Base-by-base conservation (phyloP, 2,888 invertebrate species). In the Lymantria dispar region DNA sequence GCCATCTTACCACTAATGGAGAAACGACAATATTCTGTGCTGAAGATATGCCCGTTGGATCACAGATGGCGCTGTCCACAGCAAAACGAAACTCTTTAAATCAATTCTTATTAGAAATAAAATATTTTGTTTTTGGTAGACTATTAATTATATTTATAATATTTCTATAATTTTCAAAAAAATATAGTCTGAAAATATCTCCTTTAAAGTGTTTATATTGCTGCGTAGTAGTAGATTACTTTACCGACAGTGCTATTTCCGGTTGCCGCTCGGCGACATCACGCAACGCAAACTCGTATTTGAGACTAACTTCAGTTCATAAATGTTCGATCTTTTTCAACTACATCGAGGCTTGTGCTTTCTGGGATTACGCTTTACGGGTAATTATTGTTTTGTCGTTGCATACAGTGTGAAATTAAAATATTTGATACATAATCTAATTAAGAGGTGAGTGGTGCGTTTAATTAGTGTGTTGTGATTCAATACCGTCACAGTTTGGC, bases 321-420 rank as follows among this genome's bases (percentile, higher is more conserved):
- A 86, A 80, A 89, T 87, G 88, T 87, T 91, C 91, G 90, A 90
- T 91, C 84, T 88, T 74, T 84, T 88, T 80, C 74, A 83, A 80
- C 82, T 84, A 83, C 87, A 85, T 85, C 78, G 87, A 87, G 87
- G 86, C 86, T 87, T 87, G 87, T 80, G 82, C 81, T 76, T 83
- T 83, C 78, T 87, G 82, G 85, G 83, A 88, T 82, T 78, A 79
- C 83, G 74, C 82, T 86, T 85, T 86, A 89, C 85, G 90, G 90
- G 91, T 91, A 91, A 89, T 76, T 88, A 84, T 83, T 83, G 68
- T 85, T 87, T 78, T 70, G 58, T 76, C 61, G 60, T 77, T 78
- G 54, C 50, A 64, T 68, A 64, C 56, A 57, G 72, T 77, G 74
- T 67, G 59, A 52, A 70, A 68, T 72, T 62, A 41, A 56, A 58